These are phyloP conservation scores for Cryptocephalus primarius DNA, from an alignment of 2,888 invertebrate genomes.

Conservation along the genomic window DNA sequence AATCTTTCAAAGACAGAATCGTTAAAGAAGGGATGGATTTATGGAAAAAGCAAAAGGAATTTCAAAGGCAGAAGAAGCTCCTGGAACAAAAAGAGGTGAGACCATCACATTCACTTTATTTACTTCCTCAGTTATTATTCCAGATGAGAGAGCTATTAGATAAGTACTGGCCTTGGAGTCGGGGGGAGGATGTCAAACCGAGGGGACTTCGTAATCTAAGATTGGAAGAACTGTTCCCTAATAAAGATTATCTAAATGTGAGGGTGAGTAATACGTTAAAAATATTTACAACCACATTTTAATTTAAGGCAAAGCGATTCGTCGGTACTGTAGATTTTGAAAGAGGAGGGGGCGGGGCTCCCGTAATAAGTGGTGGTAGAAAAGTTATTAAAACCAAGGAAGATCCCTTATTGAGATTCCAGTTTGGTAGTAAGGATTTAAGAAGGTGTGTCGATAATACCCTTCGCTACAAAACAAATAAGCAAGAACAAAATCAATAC, in stretches of 20 bases:
- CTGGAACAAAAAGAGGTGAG: slow-evolving; percentile 31
- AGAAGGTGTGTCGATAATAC: slow-evolving; percentile 59
- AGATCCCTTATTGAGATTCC: slow-evolving; percentile 54
- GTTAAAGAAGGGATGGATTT: slow-evolving; percentile 24
- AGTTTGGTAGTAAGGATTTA: slow-evolving; percentile 45
- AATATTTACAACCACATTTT: not conserved
- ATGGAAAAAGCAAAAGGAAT: slow-evolving; percentile 28
- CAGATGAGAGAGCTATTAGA: slow-evolving; percentile 58
- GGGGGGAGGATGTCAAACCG: slow-evolving; percentile 27
- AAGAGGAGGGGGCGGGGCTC: slow-evolving; percentile 34
- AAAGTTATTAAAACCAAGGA: slow-evolving; percentile 34
- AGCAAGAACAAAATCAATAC: slow-evolving; percentile 44
- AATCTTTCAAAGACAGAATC: slow-evolving; percentile 16
- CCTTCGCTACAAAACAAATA: slow-evolving; percentile 52
- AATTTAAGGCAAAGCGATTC: slow-evolving; percentile 27
- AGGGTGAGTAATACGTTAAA: slow-evolving; percentile 9
- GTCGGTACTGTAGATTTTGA: slow-evolving; percentile 27
- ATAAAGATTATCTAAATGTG: slow-evolving; percentile 43
- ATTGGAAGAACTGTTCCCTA: slow-evolving; percentile 52
- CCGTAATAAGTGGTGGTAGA: slow-evolving; percentile 31
- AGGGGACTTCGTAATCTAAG: slow-evolving; percentile 56
- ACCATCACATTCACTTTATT: slow-evolving; percentile 1
- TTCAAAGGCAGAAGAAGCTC: slow-evolving; percentile 21
- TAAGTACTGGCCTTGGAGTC: slow-evolving; percentile 70
- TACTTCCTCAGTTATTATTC: not conserved